These are phyloP conservation scores for Metopolophium dirhodum DNA, from an alignment of 1,140 invertebrate genomes.

Conservation along the genomic window DNA sequence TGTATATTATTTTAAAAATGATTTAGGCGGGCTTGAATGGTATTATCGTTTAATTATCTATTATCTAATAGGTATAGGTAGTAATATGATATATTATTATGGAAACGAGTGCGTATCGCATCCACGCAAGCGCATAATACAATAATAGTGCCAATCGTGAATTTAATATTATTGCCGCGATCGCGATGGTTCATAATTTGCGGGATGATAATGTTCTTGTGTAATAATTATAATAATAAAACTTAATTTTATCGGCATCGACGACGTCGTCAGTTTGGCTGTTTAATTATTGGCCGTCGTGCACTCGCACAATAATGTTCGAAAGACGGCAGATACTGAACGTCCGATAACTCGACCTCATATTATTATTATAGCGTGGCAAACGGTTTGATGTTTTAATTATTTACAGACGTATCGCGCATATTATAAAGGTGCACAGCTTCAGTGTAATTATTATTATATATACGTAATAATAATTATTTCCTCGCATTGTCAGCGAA, in stretches of 20 bases:
- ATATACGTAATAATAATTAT: neutral
- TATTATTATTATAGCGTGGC: neutral
- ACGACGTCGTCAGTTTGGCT: neutral
- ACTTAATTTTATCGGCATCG: neutral
- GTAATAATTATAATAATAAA: neutral
- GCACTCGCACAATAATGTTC: neutral
- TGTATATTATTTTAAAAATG: neutral
- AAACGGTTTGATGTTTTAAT: constrained; percentile 23
- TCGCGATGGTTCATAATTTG: neutral
- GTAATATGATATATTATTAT: too few species aligned
- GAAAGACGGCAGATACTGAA: neutral
- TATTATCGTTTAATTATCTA: neutral
- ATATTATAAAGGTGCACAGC: neutral
- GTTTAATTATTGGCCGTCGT: neutral
- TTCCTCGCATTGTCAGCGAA: neutral
- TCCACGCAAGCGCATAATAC: neutral
- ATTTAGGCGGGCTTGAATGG: neutral
- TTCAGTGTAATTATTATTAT: neutral
- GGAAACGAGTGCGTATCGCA: neutral
- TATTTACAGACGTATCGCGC: neutral
- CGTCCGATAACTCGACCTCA: neutral
- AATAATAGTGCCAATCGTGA: neutral
- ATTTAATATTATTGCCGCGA: neutral
- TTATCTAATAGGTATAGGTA: neutral
- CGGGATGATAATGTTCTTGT: neutral